Conservation (phyloP, 2,888 invertebrate species). For the Clunio marinus region DNA sequence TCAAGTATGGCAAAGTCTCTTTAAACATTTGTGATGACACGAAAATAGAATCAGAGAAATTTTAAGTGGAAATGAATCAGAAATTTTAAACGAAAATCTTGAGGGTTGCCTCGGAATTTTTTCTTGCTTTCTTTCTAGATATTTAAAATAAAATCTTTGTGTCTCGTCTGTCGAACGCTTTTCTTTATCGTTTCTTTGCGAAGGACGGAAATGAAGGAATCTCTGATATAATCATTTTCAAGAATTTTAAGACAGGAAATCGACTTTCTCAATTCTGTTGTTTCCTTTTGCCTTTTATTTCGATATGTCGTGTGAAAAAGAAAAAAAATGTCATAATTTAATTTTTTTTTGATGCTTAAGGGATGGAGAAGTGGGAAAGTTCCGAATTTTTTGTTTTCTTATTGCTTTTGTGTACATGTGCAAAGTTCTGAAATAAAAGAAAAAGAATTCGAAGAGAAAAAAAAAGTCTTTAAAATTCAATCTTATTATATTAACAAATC, state of each 20-base stretch:
- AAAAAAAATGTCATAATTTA: neutral
- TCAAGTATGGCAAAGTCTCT: neutral
- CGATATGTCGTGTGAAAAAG: too few relatives aligned
- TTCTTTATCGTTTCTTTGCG: neutral
- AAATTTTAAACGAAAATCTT: too few relatives aligned
- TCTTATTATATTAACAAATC: slow-evolving; percentile 11
- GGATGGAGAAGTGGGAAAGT: neutral
- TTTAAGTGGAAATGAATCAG: too few relatives aligned
- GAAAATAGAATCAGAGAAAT: too few relatives aligned
- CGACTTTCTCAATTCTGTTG: neutral
- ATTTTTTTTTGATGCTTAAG: too few relatives aligned
- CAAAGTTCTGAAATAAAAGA: neutral
- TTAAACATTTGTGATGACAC: neutral
- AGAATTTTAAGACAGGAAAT: neutral
- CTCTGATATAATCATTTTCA: neutral
- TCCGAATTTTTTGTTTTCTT: neutral
- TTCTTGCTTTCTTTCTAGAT: too few relatives aligned
- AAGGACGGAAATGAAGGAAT: neutral
- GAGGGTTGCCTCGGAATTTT: too few relatives aligned
- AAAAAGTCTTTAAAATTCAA: slow-evolving; percentile 3
- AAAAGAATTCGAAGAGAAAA: neutral
- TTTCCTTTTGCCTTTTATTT: neutral
- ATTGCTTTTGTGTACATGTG: slow-evolving; percentile 3
- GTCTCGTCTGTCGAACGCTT: neutral
- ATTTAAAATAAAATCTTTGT: too few relatives aligned